Evolutionary conservation across 2,797 vertebrate species (phyloP).

Genomic region (Saxicola maurus): DNA sequence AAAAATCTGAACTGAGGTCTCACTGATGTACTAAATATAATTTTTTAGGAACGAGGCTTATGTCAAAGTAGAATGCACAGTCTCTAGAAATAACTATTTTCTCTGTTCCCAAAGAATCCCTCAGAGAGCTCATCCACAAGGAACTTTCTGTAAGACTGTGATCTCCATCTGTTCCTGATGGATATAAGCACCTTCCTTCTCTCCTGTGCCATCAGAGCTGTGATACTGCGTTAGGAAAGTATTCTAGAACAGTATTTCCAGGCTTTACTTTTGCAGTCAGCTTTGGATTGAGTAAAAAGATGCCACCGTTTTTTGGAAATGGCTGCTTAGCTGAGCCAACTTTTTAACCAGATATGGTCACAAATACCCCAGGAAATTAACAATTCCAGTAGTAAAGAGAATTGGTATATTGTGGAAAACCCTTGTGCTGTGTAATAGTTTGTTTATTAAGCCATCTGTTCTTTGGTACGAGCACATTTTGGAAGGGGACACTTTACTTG

Average conservation of each 20-base stretch:
- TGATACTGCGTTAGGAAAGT: not conserved
- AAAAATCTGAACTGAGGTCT: not conserved
- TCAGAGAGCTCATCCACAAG: not conserved
- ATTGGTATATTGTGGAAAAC: not conserved
- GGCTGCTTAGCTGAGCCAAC: not conserved
- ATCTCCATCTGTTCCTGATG: not conserved
- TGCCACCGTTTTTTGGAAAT: not conserved
- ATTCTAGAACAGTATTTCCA: not conserved
- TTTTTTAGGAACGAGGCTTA: not conserved
- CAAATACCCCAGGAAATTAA: not conserved
- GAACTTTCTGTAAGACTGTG: not conserved
- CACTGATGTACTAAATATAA: not conserved
- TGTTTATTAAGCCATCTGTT: slow-evolving; percentile 29
- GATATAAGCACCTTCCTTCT: not conserved
- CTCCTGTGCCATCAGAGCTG: not conserved
- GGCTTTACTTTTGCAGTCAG: not conserved
- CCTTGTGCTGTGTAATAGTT: not conserved
- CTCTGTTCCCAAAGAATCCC: not conserved
- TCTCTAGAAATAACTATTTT: not conserved
- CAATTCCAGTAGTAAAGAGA: not conserved
- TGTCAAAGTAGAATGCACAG: not conserved
- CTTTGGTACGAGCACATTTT: not conserved
- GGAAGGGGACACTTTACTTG: not conserved
- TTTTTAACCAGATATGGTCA: not conserved
- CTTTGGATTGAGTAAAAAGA: not conserved